These are phyloP conservation scores for Boloria selene DNA, from an alignment of 2,888 invertebrate species.

Conservation along the genomic window DNA sequence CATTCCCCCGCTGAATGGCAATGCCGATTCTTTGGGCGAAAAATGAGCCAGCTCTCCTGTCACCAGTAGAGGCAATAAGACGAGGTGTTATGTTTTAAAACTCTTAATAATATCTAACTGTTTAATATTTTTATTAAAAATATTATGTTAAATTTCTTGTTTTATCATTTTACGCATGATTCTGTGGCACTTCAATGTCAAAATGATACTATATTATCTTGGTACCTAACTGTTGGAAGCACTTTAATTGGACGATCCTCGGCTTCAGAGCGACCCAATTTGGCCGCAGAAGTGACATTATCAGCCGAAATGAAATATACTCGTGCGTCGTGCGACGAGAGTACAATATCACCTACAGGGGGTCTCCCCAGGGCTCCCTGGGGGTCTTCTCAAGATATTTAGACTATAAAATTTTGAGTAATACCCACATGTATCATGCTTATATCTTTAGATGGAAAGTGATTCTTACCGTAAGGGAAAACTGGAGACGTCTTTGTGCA, in stretches of 20 bases:
- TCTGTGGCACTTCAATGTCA: not conserved
- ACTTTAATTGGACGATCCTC: slow-evolving; percentile 23
- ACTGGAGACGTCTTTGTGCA: not conserved
- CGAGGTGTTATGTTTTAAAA: too few relatives aligned
- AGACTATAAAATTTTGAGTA: slow-evolving; percentile 24
- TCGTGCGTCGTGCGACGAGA: slow-evolving; percentile 25
- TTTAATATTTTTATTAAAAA: too few relatives aligned
- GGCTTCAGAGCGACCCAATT: slow-evolving; percentile 21
- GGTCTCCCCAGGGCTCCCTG: slow-evolving; percentile 5
- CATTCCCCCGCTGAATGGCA: too few relatives aligned
- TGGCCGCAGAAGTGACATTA: slow-evolving; percentile 27
- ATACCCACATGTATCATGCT: slow-evolving; percentile 8
- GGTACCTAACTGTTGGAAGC: not conserved
- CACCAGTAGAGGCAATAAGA: too few relatives aligned
- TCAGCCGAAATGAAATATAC: slow-evolving; percentile 28
- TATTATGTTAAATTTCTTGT: not conserved
- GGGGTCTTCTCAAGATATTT: slow-evolving; percentile 16
- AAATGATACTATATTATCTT: not conserved
- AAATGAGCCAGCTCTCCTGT: too few relatives aligned
- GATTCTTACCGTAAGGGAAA: slow-evolving; percentile 2
- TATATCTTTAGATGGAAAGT: slow-evolving; percentile 15
- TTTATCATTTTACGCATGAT: not conserved
- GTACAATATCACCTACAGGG: slow-evolving; percentile 15
- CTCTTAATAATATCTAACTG: too few relatives aligned
- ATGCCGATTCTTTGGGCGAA: too few relatives aligned